Evolutionary conservation across 2,888 invertebrate genomes (phyloP).

Genomic region (Cheiracanthium punctorium): DNA sequence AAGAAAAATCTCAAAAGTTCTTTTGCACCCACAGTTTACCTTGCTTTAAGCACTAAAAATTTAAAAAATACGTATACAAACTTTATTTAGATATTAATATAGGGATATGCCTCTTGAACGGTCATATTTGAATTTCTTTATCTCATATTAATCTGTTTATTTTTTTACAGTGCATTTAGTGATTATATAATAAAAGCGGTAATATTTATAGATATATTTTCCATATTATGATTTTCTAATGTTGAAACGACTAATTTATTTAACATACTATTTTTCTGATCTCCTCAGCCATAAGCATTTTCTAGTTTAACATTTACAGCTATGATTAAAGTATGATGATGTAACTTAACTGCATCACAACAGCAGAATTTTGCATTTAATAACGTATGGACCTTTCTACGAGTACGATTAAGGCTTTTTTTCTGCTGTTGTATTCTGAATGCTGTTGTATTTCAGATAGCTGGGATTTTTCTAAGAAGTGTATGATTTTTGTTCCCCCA

Average conservation of each 20-base stretch:
- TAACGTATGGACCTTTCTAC: neutral
- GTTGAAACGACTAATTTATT: neutral
- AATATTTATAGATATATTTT: too few species aligned
- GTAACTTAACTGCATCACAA: neutral
- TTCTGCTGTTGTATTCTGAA: conserved; percentile 27
- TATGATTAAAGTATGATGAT: neutral
- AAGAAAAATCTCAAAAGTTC: neutral
- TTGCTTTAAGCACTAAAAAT: neutral
- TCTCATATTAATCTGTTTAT: neutral
- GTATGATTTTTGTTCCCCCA: conserved; percentile 27
- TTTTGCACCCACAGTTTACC: neutral
- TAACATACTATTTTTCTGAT: neutral
- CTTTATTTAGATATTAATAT: neutral
- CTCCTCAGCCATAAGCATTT: neutral
- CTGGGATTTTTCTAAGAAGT: conserved; percentile 32
- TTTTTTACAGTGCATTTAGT: neutral
- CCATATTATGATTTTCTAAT: too few species aligned
- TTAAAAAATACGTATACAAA: neutral
- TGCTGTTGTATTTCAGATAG: conserved; percentile 32
- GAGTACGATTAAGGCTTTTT: conserved; percentile 1
- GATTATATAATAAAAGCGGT: neutral
- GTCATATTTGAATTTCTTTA: conserved; percentile 41
- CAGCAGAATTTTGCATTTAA: conserved; percentile 4
- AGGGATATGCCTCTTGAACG: neutral
- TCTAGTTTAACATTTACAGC: neutral